phyloP scores from a whole-genome alignment of 2,797 vertebrate genomes.

The Semaprochilodus insignis region DNA sequence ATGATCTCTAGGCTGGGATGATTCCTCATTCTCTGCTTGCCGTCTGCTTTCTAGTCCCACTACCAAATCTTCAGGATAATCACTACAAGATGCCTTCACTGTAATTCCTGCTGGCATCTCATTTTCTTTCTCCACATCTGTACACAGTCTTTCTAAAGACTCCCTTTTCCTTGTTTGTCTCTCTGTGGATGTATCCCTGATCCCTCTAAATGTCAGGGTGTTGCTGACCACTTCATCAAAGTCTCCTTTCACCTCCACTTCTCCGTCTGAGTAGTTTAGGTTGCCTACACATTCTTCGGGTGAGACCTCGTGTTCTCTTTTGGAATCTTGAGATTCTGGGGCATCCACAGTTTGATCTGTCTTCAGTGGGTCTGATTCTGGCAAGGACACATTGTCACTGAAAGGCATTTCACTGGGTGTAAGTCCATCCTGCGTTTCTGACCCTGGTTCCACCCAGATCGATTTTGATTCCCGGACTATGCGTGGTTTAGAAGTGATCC shows the following conservation, averaged over 20 bases:
- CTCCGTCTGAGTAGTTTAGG: conserved; percentile 65
- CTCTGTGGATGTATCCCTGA: conserved; percentile 58
- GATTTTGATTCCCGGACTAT: conserved; percentile 62
- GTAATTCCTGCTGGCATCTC: conserved; percentile 63
- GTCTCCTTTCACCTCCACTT: conserved; percentile 69
- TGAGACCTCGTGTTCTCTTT: conserved; percentile 68
- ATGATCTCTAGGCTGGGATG: neutral
- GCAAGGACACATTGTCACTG: neutral
- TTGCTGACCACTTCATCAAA: conserved; percentile 65
- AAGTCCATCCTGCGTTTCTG: conserved; percentile 27
- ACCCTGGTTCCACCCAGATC: conserved; percentile 50
- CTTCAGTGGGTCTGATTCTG: conserved; percentile 42
- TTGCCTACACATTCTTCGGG: conserved; percentile 64
- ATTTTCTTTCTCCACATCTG: conserved; percentile 60
- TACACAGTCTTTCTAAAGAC: conserved; percentile 62
- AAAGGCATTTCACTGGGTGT: neutral
- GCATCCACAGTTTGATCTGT: conserved; percentile 66
- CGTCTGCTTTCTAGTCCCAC: conserved; percentile 62
- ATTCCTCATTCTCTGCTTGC: conserved; percentile 25
- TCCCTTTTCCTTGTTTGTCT: conserved; percentile 62
- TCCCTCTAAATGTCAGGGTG: conserved; percentile 77
- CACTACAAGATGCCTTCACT: conserved; percentile 62
- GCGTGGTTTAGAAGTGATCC: conserved; percentile 63
- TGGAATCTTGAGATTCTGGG: conserved; percentile 69
- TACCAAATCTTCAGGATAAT: conserved; percentile 61